These are phyloP conservation scores for Opisthocomus hoazin DNA, from an alignment of 2,113 vertebrate genomes.

Conservation along the genomic window DNA sequence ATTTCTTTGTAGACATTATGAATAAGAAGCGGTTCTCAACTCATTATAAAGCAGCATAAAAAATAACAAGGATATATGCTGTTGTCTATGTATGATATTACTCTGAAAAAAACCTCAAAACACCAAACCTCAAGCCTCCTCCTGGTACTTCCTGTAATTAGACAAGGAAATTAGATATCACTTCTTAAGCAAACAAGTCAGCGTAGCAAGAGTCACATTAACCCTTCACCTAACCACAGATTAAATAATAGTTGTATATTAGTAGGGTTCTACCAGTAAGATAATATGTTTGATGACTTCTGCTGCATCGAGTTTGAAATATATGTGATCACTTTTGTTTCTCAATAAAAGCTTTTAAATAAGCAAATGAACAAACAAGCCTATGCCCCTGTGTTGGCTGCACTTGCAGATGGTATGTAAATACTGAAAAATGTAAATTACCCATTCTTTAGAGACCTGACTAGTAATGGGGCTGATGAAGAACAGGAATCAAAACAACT, in stretches of 20 bases:
- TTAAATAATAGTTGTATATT: constrained; percentile 3
- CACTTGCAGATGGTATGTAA: constrained; percentile 11
- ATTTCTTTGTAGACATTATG: constrained; percentile 61
- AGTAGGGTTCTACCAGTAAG: background rate
- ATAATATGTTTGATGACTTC: background rate
- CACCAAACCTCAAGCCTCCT: background rate
- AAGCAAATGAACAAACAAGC: background rate
- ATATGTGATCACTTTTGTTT: background rate
- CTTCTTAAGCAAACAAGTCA: constrained; percentile 32
- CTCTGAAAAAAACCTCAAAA: background rate
- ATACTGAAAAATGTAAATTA: constrained; percentile 16
- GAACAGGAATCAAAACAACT: background rate
- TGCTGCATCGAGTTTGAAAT: background rate
- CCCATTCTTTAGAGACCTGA: background rate
- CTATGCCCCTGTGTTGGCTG: background rate
- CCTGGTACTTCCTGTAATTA: background rate
- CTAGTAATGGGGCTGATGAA: background rate
- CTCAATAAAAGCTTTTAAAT: background rate
- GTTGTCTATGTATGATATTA: background rate
- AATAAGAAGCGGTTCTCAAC: constrained; percentile 48
- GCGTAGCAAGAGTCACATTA: background rate
- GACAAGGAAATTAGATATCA: background rate
- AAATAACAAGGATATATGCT: constrained; percentile 18
- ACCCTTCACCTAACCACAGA: constrained; percentile 14
- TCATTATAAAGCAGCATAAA: constrained; percentile 44